phyloP scores from a whole-genome alignment of 2,888 invertebrate species.

The Galeopsomyia nigrocyanea region DNA sequence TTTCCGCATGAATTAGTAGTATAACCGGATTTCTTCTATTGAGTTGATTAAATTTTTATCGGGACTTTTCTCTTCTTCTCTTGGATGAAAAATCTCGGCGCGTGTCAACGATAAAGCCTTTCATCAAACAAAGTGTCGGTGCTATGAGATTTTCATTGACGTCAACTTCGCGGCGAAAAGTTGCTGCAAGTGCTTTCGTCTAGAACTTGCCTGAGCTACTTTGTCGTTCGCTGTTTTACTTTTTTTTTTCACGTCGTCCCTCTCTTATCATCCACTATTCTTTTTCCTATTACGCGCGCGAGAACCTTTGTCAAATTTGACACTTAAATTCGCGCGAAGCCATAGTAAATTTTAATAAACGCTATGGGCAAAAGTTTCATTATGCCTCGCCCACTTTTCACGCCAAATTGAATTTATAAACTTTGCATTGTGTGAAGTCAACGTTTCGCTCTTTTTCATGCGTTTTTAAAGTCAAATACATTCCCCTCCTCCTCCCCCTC shows the following conservation, averaged over 20 bases:
- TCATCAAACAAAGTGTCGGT: conserved; percentile 37
- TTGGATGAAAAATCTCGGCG: too few species aligned
- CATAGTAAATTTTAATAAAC: too few species aligned
- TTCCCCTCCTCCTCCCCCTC: too few species aligned
- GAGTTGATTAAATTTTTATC: neutral
- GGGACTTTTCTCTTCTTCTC: too few species aligned
- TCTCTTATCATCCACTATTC: neutral
- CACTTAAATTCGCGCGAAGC: too few species aligned
- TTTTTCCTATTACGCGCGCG: conserved; percentile 14
- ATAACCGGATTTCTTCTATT: neutral
- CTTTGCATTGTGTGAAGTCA: too few species aligned
- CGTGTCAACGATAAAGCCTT: neutral
- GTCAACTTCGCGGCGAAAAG: neutral
- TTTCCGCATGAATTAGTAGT: conserved; percentile 12
- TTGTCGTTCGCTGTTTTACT: conserved; percentile 25
- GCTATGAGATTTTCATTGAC: conserved; percentile 45
- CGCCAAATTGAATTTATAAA: too few species aligned
- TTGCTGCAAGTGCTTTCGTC: conserved; percentile 31
- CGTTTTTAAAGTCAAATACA: too few species aligned
- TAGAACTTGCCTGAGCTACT: conserved; percentile 20
- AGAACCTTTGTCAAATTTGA: conserved; percentile 37
- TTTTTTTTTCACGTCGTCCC: conserved; percentile 11
- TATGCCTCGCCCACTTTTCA: too few species aligned
- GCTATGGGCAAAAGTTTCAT: too few species aligned
- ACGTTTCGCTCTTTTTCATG: too few species aligned